phyloP scores from a whole-genome alignment of 2,113 vertebrate genomes.

The Bucco capensis region DNA sequence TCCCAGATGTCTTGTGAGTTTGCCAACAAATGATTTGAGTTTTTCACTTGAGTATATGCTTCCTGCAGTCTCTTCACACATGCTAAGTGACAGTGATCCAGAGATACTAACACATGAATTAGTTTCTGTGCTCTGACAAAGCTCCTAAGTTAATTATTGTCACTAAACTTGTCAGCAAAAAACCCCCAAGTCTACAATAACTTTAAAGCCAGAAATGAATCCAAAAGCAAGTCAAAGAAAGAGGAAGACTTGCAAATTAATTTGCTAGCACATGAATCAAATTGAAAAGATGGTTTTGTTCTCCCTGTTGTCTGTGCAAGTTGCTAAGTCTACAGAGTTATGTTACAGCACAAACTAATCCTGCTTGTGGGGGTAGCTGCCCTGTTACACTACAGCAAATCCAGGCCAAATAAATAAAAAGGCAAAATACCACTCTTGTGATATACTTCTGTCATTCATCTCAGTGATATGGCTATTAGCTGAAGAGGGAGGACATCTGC shows the following conservation, averaged over 20 bases:
- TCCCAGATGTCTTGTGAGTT: background rate
- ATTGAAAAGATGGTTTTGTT: background rate
- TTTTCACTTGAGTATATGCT: background rate
- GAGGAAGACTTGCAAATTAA: background rate
- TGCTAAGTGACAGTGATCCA: background rate
- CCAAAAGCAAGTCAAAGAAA: background rate
- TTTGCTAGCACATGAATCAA: background rate
- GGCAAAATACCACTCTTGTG: background rate
- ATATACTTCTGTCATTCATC: background rate
- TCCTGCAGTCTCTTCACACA: background rate
- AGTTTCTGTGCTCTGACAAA: background rate
- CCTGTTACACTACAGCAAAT: background rate
- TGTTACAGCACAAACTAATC: background rate
- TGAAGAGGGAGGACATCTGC: background rate
- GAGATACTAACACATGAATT: background rate
- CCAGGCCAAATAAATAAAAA: background rate
- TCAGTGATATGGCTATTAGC: background rate
- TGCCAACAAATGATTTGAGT: background rate
- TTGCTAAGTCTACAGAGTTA: background rate
- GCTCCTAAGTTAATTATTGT: background rate
- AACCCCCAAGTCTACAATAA: background rate
- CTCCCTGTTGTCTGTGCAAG: background rate
- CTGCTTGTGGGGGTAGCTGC: background rate
- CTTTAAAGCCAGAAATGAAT: background rate
- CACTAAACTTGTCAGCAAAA: background rate